Base-by-base conservation (phyloP, 1,140 invertebrate species). In the Bombus haemorrhoidalis region DNA sequence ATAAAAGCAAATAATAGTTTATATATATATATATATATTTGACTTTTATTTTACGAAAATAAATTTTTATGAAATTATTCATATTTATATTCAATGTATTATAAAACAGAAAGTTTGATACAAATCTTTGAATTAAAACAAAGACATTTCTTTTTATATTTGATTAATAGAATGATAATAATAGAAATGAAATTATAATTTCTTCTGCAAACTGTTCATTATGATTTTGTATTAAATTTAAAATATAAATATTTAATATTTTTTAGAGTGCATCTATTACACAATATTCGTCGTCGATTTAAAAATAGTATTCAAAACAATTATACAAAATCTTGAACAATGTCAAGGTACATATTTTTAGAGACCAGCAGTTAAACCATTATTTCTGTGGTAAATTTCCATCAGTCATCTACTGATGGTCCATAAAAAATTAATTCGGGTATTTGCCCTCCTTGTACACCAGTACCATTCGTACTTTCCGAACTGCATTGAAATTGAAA, bases 401-500 rank as follows among this genome's bases (percentile, higher is more conserved):
- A 91, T 94, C 93, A 95, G 86, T 96, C 95, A 53, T 96, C 96
- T 76, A 96, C 95, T 32, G 97, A 96, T 3, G 97, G 97, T 62
- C 98, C 98, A 92, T 99, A 99, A 93, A 99, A 99, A 91, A 99
- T 98, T 57, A 99, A 96, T 95, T 99, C 98, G 1, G 98, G 98
- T 89, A 99, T 99, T 95, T 99, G 98, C 47, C 98, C 98, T 66
- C 98, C 98, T 95, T 99, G 98, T 1, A 99, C 98, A 13, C 98
- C 98, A 25, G 98, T 99, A 73, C 98, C 98, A 92, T 99, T 99
- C 28, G 98, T 99, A 93, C 98, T 98, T 92, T 99, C 98, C 1
- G 98, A 98, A 66, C 98, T 98, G 93, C 98, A 98, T 93, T 99
- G 98, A 95, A 99, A 99, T 94, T 98, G 98, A 95, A 99, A 99